Evolutionary conservation across 2,888 invertebrate genomes (phyloP).

Genomic region (Pammene aurita): DNA sequence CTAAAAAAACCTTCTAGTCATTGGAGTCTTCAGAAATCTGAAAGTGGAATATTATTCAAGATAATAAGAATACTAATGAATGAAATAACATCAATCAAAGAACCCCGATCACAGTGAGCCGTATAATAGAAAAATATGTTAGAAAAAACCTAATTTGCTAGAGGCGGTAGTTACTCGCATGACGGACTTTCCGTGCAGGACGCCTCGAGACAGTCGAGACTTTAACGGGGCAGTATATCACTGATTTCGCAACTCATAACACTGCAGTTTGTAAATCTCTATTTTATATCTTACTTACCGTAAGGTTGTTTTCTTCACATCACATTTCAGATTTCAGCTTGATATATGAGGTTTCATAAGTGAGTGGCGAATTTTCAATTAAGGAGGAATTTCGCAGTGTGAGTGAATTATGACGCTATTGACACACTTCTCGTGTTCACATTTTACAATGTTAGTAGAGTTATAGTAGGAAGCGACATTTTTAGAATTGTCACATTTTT

Average conservation of each 20-base stretch:
- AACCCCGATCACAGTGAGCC: slow-evolving; percentile 27
- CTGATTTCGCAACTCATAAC: slow-evolving; percentile 11
- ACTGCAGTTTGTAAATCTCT: background rate
- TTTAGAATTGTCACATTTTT: slow-evolving; percentile 20
- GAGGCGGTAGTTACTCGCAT: slow-evolving; percentile 48
- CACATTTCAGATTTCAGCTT: slow-evolving; percentile 2
- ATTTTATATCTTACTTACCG: background rate
- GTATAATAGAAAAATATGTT: slow-evolving; percentile 47
- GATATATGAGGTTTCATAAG: slow-evolving; percentile 8
- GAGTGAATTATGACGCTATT: slow-evolving; percentile 38
- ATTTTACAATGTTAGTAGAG: slow-evolving; percentile 15
- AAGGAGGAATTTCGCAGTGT: slow-evolving; percentile 44
- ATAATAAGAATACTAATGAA: slow-evolving; percentile 1
- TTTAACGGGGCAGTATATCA: slow-evolving; percentile 32
- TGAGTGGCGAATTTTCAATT: slow-evolving; percentile 45
- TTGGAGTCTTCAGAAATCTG: background rate
- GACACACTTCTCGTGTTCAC: slow-evolving; percentile 34
- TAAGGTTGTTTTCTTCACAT: slow-evolving; percentile 23
- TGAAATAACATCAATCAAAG: slow-evolving; percentile 7
- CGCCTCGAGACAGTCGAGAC: slow-evolving; percentile 17
- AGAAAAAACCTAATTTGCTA: slow-evolving; percentile 47
- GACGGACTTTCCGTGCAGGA: slow-evolving; percentile 43
- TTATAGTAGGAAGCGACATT: slow-evolving; percentile 11
- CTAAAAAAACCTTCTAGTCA: background rate
- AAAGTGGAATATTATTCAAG: background rate